Base-by-base conservation (phyloP, 2,888 invertebrate genomes). In the Eupithecia abbreviata region DNA sequence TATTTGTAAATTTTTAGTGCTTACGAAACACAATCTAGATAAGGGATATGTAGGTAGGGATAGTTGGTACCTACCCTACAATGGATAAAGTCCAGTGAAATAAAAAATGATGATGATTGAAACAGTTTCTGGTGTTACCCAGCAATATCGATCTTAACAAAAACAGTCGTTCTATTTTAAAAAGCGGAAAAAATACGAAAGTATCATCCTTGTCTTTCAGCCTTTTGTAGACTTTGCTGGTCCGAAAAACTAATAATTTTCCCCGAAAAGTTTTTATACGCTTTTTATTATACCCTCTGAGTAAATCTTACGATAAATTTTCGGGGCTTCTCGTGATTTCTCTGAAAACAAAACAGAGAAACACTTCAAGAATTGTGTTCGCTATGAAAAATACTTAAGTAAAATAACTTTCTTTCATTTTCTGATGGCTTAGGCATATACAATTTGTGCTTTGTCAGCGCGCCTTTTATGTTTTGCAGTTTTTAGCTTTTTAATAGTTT, bases 181-280 rank as follows among this genome's bases (percentile, higher is more conserved):
- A 88, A 85, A 81, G 80, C 77, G 76, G 81, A 85, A 84, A 84
- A 84, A 87, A 86, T 42, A n/a, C 1, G 1, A 80, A 84, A 84
- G 83, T 86, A 82, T 81, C 80, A 82, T 84, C 85, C 86, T 89
- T 89, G 86, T 87, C 87, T 87, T 88, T 83, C 84, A 81, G 85
- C 88, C 84, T 85, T 87, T 77, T 84, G 78, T 84, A 86, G 89
- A 87, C 86, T 84, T 85, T 66, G 18, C 58, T 42, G 84, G 84
- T 86, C 83, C 80, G 82, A 86, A 86, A 85, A 88, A 89, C 87
- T 88, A 90, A 90, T 90, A 90, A 89, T 89, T 87, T 84, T 80
- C 74, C 76, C 79, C 79, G 79, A 81, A 87, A 90, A 90, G 87
- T 88, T 91, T 90, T 87, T 87, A 88, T 87, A 82, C 86, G 84